phyloP scores from a whole-genome alignment of 2,797 vertebrate genomes.

The Oryzias dopingdopingensis region DNA sequence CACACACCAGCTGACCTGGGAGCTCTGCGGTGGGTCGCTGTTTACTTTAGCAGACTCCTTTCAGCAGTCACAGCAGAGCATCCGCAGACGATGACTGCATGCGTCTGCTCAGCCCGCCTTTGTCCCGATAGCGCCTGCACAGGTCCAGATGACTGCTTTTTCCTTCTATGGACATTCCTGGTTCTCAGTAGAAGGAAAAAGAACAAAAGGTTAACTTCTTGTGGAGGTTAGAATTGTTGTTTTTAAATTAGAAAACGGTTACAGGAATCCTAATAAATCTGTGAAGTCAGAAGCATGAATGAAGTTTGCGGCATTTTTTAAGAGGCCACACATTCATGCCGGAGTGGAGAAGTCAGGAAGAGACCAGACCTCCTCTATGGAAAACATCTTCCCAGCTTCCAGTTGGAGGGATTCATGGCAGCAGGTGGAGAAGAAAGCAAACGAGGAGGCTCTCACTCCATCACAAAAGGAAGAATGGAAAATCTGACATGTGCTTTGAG shows the following conservation, averaged over 20 bases:
- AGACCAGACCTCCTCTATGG: neutral
- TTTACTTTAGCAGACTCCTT: slow-evolving; percentile 50
- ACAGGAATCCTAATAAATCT: neutral
- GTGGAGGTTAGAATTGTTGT: neutral
- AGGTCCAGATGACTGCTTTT: slow-evolving; percentile 19
- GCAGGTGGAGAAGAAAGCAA: slow-evolving; percentile 1
- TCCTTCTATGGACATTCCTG: slow-evolving; percentile 63
- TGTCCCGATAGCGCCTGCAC: slow-evolving; percentile 19
- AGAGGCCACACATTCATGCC: no score
- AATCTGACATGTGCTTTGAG: slow-evolving; percentile 9
- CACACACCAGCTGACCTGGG: slow-evolving; percentile 18
- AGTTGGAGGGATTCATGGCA: slow-evolving; percentile 1
- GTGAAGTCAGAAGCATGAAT: no score
- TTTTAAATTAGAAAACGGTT: neutral
- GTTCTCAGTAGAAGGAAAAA: slow-evolving; percentile 7
- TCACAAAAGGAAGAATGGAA: slow-evolving; percentile 8
- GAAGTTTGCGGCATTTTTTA: no score
- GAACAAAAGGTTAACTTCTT: neutral
- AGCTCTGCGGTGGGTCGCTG: slow-evolving; percentile 38
- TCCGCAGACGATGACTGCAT: slow-evolving; percentile 71
- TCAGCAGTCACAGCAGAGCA: slow-evolving; percentile 50
- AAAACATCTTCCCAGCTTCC: neutral
- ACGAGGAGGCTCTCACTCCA: slow-evolving; percentile 4
- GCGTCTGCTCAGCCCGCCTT: slow-evolving; percentile 20
- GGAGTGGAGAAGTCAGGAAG: neutral